phyloP scores from a whole-genome alignment of 2,888 invertebrate genomes.

The Scrobipalpa costella region DNA sequence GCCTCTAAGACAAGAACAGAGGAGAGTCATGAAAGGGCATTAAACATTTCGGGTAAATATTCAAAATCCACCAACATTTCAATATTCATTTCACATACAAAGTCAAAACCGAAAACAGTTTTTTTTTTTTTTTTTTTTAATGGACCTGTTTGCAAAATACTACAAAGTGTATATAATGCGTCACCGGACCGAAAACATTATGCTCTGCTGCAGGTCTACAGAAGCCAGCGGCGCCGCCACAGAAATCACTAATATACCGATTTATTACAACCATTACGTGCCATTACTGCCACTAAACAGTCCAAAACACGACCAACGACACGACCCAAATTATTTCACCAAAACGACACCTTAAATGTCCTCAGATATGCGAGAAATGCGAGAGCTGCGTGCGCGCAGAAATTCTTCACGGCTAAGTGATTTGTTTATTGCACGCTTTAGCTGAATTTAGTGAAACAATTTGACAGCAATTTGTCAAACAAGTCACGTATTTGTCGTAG shows the following conservation, averaged over 20 bases:
- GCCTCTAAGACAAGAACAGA: too few species aligned
- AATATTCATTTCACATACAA: too few species aligned
- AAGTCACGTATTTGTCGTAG: conserved; percentile 13
- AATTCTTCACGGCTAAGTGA: conserved; percentile 16
- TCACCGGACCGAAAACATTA: too few species aligned
- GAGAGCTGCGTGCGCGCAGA: conserved; percentile 46
- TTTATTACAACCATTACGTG: conserved; percentile 73
- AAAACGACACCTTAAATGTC: conserved; percentile 56
- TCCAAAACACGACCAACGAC: conserved; percentile 57
- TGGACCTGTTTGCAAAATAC: too few species aligned
- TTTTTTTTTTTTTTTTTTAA: too few species aligned
- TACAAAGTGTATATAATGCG: too few species aligned
- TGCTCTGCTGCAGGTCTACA: conserved; percentile 34
- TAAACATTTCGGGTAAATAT: too few species aligned
- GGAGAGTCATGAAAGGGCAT: too few species aligned
- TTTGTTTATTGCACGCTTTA: conserved; percentile 19
- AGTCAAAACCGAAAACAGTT: too few species aligned
- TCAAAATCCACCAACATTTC: too few species aligned
- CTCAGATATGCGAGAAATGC: conserved; percentile 61
- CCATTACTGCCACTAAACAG: conserved; percentile 71
- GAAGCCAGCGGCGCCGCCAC: conserved; percentile 41
- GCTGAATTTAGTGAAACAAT: conserved; percentile 6
- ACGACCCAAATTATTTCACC: conserved; percentile 63
- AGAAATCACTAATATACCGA: conserved; percentile 57
- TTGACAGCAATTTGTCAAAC: conserved; percentile 18